phyloP scores from a whole-genome alignment of 2,113 vertebrate genomes.

The Pseudois nayaur region DNA sequence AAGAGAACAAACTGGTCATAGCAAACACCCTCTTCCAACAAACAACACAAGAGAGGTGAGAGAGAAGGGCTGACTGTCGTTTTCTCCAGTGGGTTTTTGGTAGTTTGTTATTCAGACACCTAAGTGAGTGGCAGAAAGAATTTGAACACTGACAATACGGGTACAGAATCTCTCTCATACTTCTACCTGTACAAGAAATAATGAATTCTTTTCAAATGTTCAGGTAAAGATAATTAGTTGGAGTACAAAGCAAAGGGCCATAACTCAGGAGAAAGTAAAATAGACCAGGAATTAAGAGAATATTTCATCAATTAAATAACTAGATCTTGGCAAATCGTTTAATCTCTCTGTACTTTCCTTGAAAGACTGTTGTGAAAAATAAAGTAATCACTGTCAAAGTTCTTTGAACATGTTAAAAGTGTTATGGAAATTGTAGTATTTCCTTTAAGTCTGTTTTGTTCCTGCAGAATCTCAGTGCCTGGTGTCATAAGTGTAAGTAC shows the following conservation, averaged over 20 bases:
- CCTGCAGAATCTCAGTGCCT: neutral
- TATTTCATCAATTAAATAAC: neutral
- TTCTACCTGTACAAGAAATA: neutral
- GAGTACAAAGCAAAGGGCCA: neutral
- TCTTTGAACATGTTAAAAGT: neutral
- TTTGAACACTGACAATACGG: neutral
- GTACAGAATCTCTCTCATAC: neutral
- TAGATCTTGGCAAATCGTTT: neutral
- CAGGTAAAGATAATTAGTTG: neutral
- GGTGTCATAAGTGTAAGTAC: neutral
- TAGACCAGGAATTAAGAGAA: neutral
- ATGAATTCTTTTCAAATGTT: neutral
- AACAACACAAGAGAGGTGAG: neutral
- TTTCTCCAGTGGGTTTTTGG: neutral
- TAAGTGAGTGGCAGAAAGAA: neutral
- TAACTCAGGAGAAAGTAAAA: neutral
- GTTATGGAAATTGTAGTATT: neutral
- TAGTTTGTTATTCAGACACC: neutral
- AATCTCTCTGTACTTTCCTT: neutral
- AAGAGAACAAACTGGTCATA: neutral
- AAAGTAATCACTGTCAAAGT: neutral
- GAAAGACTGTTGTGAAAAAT: neutral
- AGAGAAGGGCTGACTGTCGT: neutral
- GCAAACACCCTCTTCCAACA: neutral
- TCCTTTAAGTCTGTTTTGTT: neutral